phyloP scores from a whole-genome alignment of 1,140 invertebrate genomes.

The Panulirus ornatus region DNA sequence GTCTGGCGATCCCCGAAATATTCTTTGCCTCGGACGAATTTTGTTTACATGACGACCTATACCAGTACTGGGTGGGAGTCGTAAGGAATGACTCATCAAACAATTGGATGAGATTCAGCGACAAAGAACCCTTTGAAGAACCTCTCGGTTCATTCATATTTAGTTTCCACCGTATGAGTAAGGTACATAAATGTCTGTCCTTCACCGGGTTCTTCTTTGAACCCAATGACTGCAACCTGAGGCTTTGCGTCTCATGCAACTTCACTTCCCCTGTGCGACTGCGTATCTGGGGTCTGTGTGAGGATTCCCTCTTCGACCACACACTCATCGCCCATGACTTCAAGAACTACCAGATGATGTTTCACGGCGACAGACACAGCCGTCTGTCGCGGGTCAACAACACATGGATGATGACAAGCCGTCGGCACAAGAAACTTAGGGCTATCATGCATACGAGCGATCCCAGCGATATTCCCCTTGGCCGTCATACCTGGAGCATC shows the following conservation, averaged over 20 bases:
- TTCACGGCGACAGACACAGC: constrained; percentile 11
- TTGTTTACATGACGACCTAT: background rate
- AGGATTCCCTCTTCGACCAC: constrained; percentile 5
- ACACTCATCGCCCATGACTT: background rate
- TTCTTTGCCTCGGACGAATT: background rate
- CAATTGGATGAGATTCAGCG: background rate
- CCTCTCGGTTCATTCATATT: constrained; percentile 18
- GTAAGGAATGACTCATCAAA: background rate
- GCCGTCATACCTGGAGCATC: no score
- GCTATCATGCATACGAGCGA: no score
- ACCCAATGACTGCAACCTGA: background rate
- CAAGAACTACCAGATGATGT: constrained; percentile 1
- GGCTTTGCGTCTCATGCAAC: constrained; percentile 16
- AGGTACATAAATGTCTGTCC: background rate
- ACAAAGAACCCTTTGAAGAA: background rate
- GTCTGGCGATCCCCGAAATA: background rate
- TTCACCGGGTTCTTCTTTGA: background rate
- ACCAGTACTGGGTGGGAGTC: constrained; percentile 44
- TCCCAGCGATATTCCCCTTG: no score
- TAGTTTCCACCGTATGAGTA: background rate
- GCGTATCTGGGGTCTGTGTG: constrained; percentile 17
- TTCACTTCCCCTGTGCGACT: background rate
- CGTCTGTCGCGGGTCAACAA: constrained; percentile 3
- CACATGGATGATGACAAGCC: constrained; percentile 35
- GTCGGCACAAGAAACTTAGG: constrained; percentile 5